Evolutionary conservation across 2,888 invertebrate genomes (phyloP), one percentile per base, ranked within the genome.

Genomic region (Aporophyla lueneburgensis): DNA sequence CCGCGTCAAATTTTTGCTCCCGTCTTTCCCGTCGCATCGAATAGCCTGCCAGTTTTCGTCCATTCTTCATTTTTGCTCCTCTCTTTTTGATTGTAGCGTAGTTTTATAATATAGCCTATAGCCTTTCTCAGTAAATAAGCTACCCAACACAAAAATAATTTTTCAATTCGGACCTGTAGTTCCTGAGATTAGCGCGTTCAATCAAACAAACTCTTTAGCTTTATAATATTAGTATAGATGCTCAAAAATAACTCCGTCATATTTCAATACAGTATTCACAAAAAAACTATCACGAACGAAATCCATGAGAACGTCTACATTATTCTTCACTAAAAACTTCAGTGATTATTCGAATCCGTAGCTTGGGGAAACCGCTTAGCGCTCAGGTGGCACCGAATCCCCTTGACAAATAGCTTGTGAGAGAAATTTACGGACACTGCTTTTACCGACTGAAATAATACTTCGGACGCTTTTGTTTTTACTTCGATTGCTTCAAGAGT

Each of bases 351-450:
- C 51, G 68, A 80, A 86, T 84, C 78, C 72, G 56, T 62, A 61
- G 67, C 81, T 85, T 46, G 76, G 72, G 49, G 53, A 73, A 71
- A 76, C 83, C 83, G 84, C 80, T 87, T 74, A 79, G 77, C 71
- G 76, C 86, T 85, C 86, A 87, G 87, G 86, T 86, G 86, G 53
- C 63, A 69, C 62, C 56, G 72, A 84, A 87, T 80, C 80, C 80
- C 56, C 75, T 80, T 84, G 87, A 87, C 82, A 81, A 87, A 87
- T 87, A 71, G 81, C 76, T 84, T 54, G 74, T 40, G 74, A 74
- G 83, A 54, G 65, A 79, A 79, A 87, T 87, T 85, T 87, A 86
- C 76, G 81, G 59, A 78, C 71, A 73, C 43, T 53, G 65, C 59
- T 78, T 65, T 59, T 58, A 73, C 63, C 59, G 68, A 77, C 81